Percentiles rank a stretch among this genome's conserved stretches.
These are phyloP conservation scores for Chrysolina americana DNA, from an alignment of 2,888 invertebrate genomes.

Conservation along the genomic window DNA sequence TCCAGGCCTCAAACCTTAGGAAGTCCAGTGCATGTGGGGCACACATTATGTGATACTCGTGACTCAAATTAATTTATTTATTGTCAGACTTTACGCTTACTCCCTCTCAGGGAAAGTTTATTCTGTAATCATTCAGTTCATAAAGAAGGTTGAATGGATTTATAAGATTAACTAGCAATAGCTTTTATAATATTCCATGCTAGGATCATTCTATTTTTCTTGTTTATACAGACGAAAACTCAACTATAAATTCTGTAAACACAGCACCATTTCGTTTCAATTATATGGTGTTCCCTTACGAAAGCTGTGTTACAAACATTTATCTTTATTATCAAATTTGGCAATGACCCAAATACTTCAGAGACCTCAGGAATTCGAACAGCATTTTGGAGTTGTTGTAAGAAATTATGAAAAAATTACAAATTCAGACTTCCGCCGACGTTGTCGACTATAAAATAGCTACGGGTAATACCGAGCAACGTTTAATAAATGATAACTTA, in stretches of 20 bases:
- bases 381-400: not conserved
- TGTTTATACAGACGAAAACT: constrained; percentile 34
- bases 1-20: too few species aligned
- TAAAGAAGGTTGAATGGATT: constrained; percentile 35
- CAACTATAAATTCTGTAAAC: constrained; percentile 43
- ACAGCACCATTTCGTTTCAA: constrained; percentile 43
- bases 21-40: too few species aligned
- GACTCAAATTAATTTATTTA: constrained; percentile 31
- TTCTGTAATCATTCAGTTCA: constrained; percentile 30
- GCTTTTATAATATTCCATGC: constrained; percentile 17
- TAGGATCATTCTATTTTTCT: constrained; percentile 23
- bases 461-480: not conserved
- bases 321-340: constrained; percentile 56
- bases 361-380: constrained; percentile 50
- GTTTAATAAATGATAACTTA: not conserved
- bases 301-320: constrained; percentile 53
- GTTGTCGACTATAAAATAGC: not conserved
- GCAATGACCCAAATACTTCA: constrained; percentile 54
- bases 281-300: constrained; percentile 48
- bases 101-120: constrained; percentile 34
- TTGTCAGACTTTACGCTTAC: constrained; percentile 19
- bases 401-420: not conserved
- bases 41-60: too few species aligned
- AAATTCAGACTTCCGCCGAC: not conserved
- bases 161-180: constrained; percentile 30